phyloP scores from a whole-genome alignment of 1,140 invertebrate species.

The Cydia fagiglandana region DNA sequence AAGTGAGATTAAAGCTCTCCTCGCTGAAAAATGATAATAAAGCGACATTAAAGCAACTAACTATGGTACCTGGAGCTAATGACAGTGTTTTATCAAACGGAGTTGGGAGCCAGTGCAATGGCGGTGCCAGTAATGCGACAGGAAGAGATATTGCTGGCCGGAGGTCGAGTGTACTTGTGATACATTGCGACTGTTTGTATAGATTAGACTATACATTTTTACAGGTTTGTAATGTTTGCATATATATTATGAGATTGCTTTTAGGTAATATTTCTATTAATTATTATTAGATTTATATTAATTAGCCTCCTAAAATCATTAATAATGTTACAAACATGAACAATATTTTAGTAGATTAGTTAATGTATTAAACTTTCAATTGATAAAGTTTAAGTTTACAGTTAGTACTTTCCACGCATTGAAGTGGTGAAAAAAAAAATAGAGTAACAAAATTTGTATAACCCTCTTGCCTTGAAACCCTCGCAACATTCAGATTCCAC shows the following conservation, averaged over 20 bases:
- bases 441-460: no score
- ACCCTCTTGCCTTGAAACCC: no score
- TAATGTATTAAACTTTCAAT: no score
- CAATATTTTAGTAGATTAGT: no score
- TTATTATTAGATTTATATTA: no score
- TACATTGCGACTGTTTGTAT: constrained; percentile 60
- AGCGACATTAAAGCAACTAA: constrained; percentile 46
- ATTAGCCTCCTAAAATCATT: no score
- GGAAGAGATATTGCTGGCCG: constrained; percentile 30
- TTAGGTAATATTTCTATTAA: background rate
- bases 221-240: constrained; percentile 50
- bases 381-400: no score
- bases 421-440: no score
- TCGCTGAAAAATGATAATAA: constrained; percentile 45
- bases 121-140: constrained; percentile 9
- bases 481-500: no score
- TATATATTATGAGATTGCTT: background rate
- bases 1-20: constrained; percentile 54
- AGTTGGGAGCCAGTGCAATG: background rate
- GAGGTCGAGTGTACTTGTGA: constrained; percentile 51
- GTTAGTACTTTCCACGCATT: no score
- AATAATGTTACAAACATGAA: no score
- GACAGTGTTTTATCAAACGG: constrained; percentile 13
- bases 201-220: constrained; percentile 69
- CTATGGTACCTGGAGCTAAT: constrained; percentile 44